Evolutionary conservation across 2,888 invertebrate species (phyloP), one percentile per base, ranked within the genome.

Genomic region (Clunio marinus): DNA sequence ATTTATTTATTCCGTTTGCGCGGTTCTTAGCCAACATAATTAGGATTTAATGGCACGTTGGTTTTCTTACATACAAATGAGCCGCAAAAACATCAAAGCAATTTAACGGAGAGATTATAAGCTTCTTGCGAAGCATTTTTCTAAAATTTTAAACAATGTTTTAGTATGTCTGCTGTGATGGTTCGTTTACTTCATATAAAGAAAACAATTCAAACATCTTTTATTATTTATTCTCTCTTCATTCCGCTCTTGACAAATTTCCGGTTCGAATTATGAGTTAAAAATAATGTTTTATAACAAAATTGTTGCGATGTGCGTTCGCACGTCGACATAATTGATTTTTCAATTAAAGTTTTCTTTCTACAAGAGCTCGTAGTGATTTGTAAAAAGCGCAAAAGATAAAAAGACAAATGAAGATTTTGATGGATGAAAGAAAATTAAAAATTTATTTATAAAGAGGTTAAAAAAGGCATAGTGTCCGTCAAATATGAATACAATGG

Each of bases 51-150:
- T 60, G n/a, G 86, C 82, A 69, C 86, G 74, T 75, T 77, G 75
- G 80, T 72, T 75, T 77, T 72, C 77, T n/a, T 75, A 59, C 77
- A 77, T 66, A 78, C 78, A 69, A 80, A 80, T 68, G 80, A 77
- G 65, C 78, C 80, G 67, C 69, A 67, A 59, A 68, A 69, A 37
- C 66, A 35, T 59, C 22, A 59, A 59, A 59, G 59, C 15, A 32
- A 20, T 10, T 57, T 57, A 10, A 5, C 32, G 10, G 32, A 32
- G 5, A 32, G 32, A 32, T 32, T 32, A 5, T n/a, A n/a, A n/a
- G n/a, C n/a, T n/a, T n/a, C n/a, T n/a, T n/a, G n/a, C n/a, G n/a
- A n/a, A n/a, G n/a, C n/a, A n/a, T n/a, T n/a, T n/a, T n/a, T n/a
- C n/a, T 25, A 24, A 58, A 17, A 55, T 24, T 4, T 20, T 10